Percentiles rank a stretch among this genome's conserved stretches.
These are phyloP conservation scores for Pherbina coryleti DNA, from an alignment of 2,888 invertebrate species.

Conservation along the genomic window DNA sequence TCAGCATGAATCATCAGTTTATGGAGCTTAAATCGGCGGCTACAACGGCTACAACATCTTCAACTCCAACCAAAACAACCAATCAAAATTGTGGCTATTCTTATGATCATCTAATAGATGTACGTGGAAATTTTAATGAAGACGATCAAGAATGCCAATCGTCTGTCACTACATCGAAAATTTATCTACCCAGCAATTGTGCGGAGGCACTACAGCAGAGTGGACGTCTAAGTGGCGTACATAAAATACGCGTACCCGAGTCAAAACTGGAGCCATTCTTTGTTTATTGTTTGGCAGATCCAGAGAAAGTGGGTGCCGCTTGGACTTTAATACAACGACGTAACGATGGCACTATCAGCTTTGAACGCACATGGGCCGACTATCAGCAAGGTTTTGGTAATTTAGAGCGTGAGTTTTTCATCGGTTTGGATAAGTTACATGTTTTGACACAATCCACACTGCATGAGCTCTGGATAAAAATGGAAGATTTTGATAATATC, in stretches of 20 bases:
- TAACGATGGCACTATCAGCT: slow-evolving; percentile 74
- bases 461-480: slow-evolving; percentile 73
- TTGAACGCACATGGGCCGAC: slow-evolving; percentile 64
- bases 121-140: background rate
- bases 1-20: background rate
- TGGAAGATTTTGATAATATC: slow-evolving; percentile 73
- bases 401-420: slow-evolving; percentile 76
- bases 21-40: background rate
- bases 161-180: too few relatives aligned
- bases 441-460: slow-evolving; percentile 61
- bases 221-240: background rate
- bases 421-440: slow-evolving; percentile 76
- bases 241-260: background rate
- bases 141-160: background rate
- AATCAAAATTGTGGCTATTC: background rate
- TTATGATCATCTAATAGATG: background rate
- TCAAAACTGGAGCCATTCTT: background rate
- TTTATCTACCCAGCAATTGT: slow-evolving; percentile 46
- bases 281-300: background rate
- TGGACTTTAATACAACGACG: slow-evolving; percentile 79
- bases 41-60: background rate
- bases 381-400: slow-evolving; percentile 78
- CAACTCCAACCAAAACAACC: background rate
- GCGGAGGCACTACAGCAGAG: background rate
- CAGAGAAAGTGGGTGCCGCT: slow-evolving; percentile 70